phyloP scores from a whole-genome alignment of 2,888 invertebrate genomes.

The Apotomis turbidana region DNA sequence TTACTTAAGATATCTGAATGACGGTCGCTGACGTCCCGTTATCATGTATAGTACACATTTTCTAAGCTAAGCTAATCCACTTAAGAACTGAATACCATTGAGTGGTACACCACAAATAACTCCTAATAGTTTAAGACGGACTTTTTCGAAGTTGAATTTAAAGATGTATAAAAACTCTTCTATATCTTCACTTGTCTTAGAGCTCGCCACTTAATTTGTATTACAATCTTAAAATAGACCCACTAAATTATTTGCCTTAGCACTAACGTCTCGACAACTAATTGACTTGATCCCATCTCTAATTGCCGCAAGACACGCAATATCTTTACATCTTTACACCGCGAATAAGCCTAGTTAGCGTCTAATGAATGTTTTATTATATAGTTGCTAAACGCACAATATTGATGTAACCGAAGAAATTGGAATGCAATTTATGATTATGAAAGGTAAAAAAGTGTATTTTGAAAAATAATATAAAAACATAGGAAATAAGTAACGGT shows the following conservation, averaged over 20 bases:
- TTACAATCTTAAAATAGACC: constrained; percentile 7
- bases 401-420: constrained; percentile 1
- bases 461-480: neutral
- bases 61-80: too few relatives aligned
- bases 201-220: neutral
- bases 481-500: too few relatives aligned
- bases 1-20: too few relatives aligned
- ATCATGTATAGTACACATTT: too few relatives aligned
- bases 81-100: too few relatives aligned
- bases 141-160: neutral
- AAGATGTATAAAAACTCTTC: neutral
- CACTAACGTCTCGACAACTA: constrained; percentile 2
- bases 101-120: too few relatives aligned
- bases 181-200: neutral
- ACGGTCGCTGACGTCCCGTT: too few relatives aligned
- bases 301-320: constrained; percentile 23
- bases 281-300: constrained; percentile 12
- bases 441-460: neutral
- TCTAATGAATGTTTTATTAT: constrained; percentile 8
- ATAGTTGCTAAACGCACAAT: constrained; percentile 6
- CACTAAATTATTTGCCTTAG: constrained; percentile 9
- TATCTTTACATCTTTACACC: constrained; percentile 10
- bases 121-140: too few relatives aligned
- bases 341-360: constrained; percentile 7
- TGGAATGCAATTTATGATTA: neutral